phyloP scores from a whole-genome alignment of 2,797 vertebrate species.

The Molossus alvarezi region DNA sequence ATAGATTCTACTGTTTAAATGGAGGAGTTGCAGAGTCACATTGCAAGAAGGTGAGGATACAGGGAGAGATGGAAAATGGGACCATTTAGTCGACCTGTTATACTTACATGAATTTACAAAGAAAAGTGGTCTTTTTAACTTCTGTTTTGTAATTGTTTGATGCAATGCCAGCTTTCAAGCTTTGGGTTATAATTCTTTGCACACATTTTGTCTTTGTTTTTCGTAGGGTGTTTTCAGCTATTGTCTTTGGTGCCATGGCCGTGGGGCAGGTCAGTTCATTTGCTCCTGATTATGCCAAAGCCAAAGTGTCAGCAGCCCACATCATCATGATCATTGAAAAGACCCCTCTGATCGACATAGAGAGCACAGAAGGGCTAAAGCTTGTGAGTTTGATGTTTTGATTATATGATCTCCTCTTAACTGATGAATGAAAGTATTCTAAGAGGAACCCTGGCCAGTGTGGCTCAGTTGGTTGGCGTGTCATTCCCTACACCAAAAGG shows the following conservation, averaged over 20 bases:
- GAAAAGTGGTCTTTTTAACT: neutral
- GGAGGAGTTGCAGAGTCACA: neutral
- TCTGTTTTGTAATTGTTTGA: neutral
- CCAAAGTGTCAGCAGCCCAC: constrained; percentile 96
- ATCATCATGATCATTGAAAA: constrained; percentile 93
- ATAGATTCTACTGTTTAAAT: neutral
- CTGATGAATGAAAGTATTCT: neutral
- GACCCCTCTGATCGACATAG: constrained; percentile 94
- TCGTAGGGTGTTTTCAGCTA: constrained; percentile 94
- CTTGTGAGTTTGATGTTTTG: constrained; percentile 91
- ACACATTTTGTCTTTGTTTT: constrained; percentile 2
- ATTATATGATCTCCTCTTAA: neutral
- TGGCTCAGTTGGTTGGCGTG: neutral
- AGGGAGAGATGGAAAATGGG: neutral
- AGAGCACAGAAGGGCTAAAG: constrained; percentile 91
- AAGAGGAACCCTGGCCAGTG: neutral
- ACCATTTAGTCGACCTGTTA: neutral
- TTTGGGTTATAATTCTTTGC: neutral
- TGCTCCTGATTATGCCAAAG: constrained; percentile 97
- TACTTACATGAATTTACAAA: neutral
- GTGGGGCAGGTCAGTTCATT: constrained; percentile 96
- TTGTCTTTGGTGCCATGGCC: constrained; percentile 97
- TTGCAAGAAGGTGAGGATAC: neutral
- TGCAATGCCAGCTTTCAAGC: neutral
- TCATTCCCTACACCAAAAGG: neutral